Evolutionary conservation across 2,113 vertebrate species (phyloP).

Genomic region (Phalacrocorax aristotelis): DNA sequence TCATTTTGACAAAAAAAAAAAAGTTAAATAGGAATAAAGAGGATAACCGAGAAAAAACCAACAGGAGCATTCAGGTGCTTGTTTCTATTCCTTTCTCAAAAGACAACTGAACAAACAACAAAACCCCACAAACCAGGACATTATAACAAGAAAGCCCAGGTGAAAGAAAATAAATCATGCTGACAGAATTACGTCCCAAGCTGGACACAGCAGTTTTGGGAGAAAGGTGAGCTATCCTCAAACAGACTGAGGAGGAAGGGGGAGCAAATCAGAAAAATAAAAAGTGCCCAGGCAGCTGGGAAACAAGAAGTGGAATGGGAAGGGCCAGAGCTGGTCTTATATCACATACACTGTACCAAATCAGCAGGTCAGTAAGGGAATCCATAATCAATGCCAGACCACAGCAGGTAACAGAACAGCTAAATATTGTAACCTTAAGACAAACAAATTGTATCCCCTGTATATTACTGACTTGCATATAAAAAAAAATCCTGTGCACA

Average conservation of each 20-base stretch:
- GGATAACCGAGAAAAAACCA: neutral
- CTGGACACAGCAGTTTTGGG: neutral
- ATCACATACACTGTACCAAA: neutral
- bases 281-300: neutral
- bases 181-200: neutral
- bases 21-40: neutral
- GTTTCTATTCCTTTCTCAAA: neutral
- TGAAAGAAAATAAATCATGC: neutral
- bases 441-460: neutral
- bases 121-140: neutral
- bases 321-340: neutral
- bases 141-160: neutral
- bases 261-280: neutral
- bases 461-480: neutral
- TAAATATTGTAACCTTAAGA: neutral
- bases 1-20: neutral
- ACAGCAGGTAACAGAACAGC: neutral
- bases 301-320: neutral
- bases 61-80: neutral
- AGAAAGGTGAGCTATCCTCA: neutral
- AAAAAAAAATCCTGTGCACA: neutral
- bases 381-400: neutral
- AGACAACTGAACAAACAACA: neutral
- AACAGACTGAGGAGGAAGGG: neutral
- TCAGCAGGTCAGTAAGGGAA: neutral